Evolutionary conservation across 2,113 vertebrate species (phyloP), one percentile per base, ranked within the genome.

Genomic region (Leiothrix lutea): DNA sequence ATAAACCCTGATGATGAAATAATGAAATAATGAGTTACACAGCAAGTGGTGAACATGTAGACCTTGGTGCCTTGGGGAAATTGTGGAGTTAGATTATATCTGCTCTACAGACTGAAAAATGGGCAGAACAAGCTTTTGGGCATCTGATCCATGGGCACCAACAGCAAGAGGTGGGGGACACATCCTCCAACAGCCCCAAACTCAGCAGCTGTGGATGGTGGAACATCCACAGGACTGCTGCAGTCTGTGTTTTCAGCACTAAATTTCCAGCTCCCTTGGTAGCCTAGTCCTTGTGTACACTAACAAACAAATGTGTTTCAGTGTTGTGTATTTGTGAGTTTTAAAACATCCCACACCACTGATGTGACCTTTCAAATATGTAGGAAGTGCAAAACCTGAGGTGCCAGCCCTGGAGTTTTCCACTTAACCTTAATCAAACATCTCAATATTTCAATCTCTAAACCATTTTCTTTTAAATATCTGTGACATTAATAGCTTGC

Each of bases 391-490:
- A 47, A 50, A 71, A 47, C 24, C 35, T 29, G 67, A 90, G 85
- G 42, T 50, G 80, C 35, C 58, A 66, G 25, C 48, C 33, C 21
- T 13, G n/a, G 74, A 80, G 58, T 72, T 72, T 82, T 73, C 74
- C 82, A 75, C 81, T 92, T 96, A 72, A 83, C 56, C 51, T 92
- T 95, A 72, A 70, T 97, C 74, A 80, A 93, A 66, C 26, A 33
- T 73, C 74, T 90, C 38, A 70, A 3, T 90, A 24, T 58, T 80
- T 73, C 61, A 87, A 2, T 38, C 53, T 94, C 57, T 33, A 40
- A 92, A 35, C 10, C 40, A 9, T 83, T 93, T 85, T 88, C 31
- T 89, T 75, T 70, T 44, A 66, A 91, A 36, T 36, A 24, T 50
- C 60, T 85, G 44, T 70, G 85, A 44, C 51, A 21, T 73, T 58